Percentiles rank a stretch among this genome's conserved stretches.
Evolutionary conservation across 2,797 vertebrate species (phyloP).

Genomic region (Pyrocephalus nanus): DNA sequence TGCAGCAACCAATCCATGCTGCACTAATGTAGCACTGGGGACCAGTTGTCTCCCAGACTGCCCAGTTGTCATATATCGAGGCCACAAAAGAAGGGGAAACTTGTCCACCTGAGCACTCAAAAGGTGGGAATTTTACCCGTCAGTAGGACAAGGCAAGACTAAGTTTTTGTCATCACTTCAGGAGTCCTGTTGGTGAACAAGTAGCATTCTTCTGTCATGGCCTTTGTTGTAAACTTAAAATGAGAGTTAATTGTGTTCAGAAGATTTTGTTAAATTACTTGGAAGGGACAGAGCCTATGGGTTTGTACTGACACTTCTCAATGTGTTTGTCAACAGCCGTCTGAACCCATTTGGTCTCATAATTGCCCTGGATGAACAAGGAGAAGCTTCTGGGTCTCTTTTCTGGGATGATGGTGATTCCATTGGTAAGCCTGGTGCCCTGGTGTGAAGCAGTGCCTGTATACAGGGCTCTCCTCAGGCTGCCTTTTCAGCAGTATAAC

Average conservation of each 20-base stretch:
- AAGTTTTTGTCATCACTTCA: neutral
- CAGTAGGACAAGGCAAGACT: neutral
- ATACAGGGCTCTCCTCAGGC: neutral
- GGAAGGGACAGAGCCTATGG: neutral
- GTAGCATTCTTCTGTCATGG: neutral
- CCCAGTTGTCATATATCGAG: neutral
- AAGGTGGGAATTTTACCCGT: neutral
- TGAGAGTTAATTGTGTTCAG: neutral
- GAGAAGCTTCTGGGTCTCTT: conserved; percentile 50
- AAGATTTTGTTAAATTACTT: neutral
- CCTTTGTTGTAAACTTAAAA: neutral
- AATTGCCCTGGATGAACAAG: conserved; percentile 45
- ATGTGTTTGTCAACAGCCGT: neutral
- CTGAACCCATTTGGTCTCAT: conserved; percentile 61
- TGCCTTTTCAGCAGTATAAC: neutral
- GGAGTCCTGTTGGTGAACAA: neutral
- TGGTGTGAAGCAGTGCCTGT: neutral
- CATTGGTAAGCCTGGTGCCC: conserved; percentile 13
- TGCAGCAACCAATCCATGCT: neutral
- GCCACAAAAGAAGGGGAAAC: neutral
- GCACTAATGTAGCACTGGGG: neutral
- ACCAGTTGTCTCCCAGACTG: neutral
- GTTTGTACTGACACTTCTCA: neutral
- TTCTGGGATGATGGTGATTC: conserved; percentile 72
- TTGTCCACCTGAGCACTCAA: neutral